Evolutionary conservation across 2,797 vertebrate species (phyloP), one percentile per base, ranked within the genome.

Genomic region (Tiaroga cobitis): DNA sequence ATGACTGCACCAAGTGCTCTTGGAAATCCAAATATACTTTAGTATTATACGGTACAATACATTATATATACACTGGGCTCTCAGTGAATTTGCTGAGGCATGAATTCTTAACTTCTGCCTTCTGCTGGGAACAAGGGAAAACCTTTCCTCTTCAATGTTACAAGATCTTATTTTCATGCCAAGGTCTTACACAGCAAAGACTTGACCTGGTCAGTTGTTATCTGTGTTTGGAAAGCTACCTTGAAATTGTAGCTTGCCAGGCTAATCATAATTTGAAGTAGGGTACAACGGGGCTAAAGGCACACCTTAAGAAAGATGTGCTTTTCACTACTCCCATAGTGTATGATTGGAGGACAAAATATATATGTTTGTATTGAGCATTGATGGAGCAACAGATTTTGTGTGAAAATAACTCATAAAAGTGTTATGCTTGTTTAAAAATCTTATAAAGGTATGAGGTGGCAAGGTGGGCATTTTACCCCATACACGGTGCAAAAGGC

Each of bases 61-160:
- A 78, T 78, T 68, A 77, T 77, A 39, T 54, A 76, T 77, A 78
- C 49, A 78, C 49, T 78, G 61, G 34, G 37, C 73, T 84, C 74
- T 69, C 34, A 29, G 46, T 83, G 24, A 56, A 77, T 51, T 68
- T 77, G 73, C 63, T 69, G 73, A 84, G 43, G 10, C 26, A 24
- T 56, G 46, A 69, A 69, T 77, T 32, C n/a, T 32, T 59, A 37
- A 54, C 29, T n/a, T 51, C n/a, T 24, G 56, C 29, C 15, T 74
- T 49, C 29, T 46, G 29, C 32, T 56, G 11, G 26, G 19, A 39
- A 41, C 54, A 67, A 81, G 63, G 46, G n/a, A 51, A 54, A 81
- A 49, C n/a, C 41, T 67, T 67, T 32, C 26, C 41, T 18, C 43
- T 80, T 68, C 26, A 49, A 1, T 67, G 41, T 49, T 49, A 51